These are phyloP conservation scores for Melopsittacus undulatus DNA, from an alignment of 2,797 vertebrate genomes.

Conservation along the genomic window DNA sequence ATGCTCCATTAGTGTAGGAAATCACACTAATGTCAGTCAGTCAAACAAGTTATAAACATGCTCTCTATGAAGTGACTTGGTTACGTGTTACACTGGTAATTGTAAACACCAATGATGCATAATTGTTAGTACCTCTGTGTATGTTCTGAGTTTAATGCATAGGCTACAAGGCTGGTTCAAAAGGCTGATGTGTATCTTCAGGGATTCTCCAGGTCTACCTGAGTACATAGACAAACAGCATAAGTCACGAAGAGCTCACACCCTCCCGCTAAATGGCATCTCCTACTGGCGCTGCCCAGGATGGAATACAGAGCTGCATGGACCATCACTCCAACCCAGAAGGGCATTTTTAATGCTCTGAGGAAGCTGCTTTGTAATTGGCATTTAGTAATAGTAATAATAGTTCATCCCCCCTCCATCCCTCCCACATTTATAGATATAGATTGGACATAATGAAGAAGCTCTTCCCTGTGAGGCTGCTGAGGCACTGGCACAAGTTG, in stretches of 20 bases:
- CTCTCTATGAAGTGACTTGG: background rate
- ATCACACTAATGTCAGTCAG: background rate
- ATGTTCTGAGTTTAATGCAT: background rate
- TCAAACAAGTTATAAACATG: background rate
- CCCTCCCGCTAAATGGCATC: background rate
- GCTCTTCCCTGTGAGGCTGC: background rate
- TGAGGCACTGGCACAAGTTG: background rate
- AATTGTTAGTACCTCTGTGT: background rate
- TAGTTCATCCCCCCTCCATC: too few relatives aligned
- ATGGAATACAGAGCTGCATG: rapidly evolving
- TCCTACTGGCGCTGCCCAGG: background rate
- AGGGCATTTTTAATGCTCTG: background rate
- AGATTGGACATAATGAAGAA: background rate
- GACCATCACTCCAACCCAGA: rapidly evolving
- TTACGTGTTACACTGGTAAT: background rate
- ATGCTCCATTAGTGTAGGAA: background rate
- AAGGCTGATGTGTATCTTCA: background rate
- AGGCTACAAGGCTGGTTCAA: background rate
- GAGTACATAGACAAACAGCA: background rate
- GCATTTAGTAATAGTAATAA: background rate
- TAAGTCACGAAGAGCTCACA: background rate
- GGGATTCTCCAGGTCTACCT: background rate
- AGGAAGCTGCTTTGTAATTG: background rate
- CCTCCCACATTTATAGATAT: too few relatives aligned
- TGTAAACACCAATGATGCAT: rapidly evolving